Evolutionary conservation across 2,113 vertebrate species (phyloP).

Genomic region (Heterocephalus glaber): DNA sequence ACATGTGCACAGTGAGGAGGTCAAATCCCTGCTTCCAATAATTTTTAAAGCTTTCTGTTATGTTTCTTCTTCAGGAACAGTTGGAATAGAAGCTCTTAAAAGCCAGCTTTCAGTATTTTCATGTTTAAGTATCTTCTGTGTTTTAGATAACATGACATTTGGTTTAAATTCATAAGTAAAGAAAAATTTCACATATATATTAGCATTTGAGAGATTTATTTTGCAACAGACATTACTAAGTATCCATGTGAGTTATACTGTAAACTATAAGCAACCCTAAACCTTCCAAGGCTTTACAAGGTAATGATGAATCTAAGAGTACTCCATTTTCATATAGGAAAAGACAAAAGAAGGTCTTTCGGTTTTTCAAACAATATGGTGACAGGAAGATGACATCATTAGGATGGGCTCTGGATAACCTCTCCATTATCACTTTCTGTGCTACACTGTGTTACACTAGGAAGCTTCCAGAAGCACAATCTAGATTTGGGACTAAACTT

Average conservation of each 20-base stretch:
- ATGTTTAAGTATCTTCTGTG: background rate
- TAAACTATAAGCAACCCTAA: background rate
- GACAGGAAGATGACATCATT: background rate
- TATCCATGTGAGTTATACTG: background rate
- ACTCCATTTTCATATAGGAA: background rate
- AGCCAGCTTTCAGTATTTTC: conserved; percentile 8
- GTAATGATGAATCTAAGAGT: background rate
- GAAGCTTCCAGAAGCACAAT: background rate
- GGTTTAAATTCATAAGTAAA: conserved; percentile 13
- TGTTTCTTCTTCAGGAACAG: conserved; percentile 39
- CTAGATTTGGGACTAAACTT: background rate
- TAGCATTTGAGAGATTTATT: background rate
- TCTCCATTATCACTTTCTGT: background rate
- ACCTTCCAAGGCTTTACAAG: background rate
- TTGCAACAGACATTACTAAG: background rate
- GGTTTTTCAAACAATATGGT: background rate
- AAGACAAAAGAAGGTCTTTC: background rate
- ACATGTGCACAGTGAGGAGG: background rate
- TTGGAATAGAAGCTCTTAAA: conserved; percentile 13
- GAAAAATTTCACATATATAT: background rate
- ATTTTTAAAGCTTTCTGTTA: conserved; percentile 20
- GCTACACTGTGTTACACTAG: background rate
- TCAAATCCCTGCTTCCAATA: conserved; percentile 25
- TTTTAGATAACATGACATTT: background rate
- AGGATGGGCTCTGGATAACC: background rate